Base-by-base conservation (phyloP, 2,113 vertebrate species). In the Campylomormyrus tamandua region DNA sequence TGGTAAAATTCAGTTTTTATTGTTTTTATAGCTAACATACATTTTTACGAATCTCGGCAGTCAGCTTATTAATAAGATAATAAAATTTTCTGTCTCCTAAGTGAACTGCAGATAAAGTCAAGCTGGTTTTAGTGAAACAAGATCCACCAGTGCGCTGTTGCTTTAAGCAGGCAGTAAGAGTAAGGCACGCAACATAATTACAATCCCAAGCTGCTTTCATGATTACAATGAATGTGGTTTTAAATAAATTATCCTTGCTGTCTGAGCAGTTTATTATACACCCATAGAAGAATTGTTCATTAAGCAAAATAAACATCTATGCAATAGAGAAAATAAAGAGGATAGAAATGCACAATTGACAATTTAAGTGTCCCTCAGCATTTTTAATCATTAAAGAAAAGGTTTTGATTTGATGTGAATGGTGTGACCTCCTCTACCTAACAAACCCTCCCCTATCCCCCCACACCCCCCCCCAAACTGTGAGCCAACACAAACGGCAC, bases 401-500 rank as follows among this genome's bases (percentile, higher is more conserved):
- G n/a, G 85, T 91, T 89, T 88, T 48, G 89, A 48, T 90, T 89
- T 84, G 83, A 90, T 70, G 80, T 77, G 21, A 86, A 89, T 83
- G n/a, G 42, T 49, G 52, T 83, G 89, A 91, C 87, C 89, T 90
- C 89, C 13, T 31, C 11, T 87, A 58, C 58, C n/a, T 74, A 74
- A 10, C 53, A 11, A 50, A 17, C 87, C 85, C 74, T 53, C 90
- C 58, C 80, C 88, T 21, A 11, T 35, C 17, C 3, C 13, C 31
- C 11, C n/a, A 0, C 35, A 0, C 39, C 31, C 11, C n/a, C 66
- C 58, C 58, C 50, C 24, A 46, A 66, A 53, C 39, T 89, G 45
- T n/a, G 66, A 70, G 90, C 91, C 91, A 91, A 91, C 90, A 56
- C 56, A 91, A 91, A 89, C 24, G 88, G 88, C 91, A 66, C 94